Evolutionary conservation across 1,140 invertebrate genomes (phyloP).

Genomic region (Phymorhynchus buccinoides): DNA sequence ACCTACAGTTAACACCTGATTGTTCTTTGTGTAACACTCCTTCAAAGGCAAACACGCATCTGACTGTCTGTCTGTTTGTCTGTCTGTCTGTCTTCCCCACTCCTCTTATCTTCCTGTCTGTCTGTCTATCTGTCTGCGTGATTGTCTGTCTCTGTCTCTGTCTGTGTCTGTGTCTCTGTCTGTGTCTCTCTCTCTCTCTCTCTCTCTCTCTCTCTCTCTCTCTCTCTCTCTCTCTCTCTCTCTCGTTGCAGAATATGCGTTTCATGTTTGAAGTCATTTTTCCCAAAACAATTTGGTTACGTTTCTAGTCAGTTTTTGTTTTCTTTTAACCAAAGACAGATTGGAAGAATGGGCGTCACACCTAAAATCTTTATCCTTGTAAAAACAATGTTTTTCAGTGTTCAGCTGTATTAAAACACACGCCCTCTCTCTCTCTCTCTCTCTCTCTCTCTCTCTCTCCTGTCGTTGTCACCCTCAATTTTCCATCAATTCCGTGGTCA

Average conservation of each 20-base stretch:
- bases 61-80: neutral
- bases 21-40: no score
- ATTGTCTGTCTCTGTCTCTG: neutral
- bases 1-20: no score
- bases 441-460: neutral
- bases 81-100: neutral
- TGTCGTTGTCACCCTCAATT: constrained; percentile 26
- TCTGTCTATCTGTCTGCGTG: neutral
- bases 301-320: neutral
- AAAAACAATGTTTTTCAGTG: neutral
- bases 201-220: neutral
- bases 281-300: neutral
- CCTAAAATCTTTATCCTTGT: no score
- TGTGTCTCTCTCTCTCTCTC: neutral
- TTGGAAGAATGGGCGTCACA: no score
- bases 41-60: neutral
- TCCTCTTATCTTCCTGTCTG: neutral
- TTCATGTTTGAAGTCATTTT: neutral
- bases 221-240: neutral
- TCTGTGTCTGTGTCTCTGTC: neutral
- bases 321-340: no score
- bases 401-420: neutral
- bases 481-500: neutral
- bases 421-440: neutral
- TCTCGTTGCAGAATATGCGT: neutral